These are phyloP conservation scores for Anthoscopus minutus DNA, from an alignment of 2,113 vertebrate genomes.

Conservation along the genomic window DNA sequence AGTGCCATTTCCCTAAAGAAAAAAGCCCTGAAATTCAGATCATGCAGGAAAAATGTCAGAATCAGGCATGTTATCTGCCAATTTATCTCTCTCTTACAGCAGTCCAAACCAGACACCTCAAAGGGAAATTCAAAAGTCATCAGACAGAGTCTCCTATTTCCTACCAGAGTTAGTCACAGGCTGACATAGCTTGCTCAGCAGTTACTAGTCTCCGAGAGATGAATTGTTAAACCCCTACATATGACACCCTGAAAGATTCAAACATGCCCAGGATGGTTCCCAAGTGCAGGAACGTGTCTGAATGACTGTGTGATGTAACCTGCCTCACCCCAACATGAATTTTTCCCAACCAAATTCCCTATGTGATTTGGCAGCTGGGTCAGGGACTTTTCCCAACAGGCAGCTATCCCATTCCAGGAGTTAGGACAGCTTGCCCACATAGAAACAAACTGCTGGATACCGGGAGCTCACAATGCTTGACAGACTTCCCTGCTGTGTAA, in stretches of 20 bases:
- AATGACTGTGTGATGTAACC: accelerated
- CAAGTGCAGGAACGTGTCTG: accelerated
- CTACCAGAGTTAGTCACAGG: background rate
- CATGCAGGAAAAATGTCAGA: background rate
- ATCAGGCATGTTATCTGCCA: background rate
- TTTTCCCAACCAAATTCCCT: background rate
- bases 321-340: accelerated
- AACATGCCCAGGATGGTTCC: background rate
- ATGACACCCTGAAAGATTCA: background rate
- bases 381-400: background rate
- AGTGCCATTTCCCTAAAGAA: background rate
- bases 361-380: background rate
- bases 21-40: background rate
- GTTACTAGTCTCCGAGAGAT: background rate
- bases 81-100: background rate
- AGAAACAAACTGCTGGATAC: background rate
- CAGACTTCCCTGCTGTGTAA: background rate
- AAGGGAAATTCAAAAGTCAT: background rate
- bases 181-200: background rate
- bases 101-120: background rate
- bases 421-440: background rate
- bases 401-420: background rate
- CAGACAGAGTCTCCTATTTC: background rate
- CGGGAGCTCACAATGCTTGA: accelerated
- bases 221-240: background rate